phyloP scores from a whole-genome alignment of 1,140 invertebrate genomes.

The Lasioglossum baleicum region DNA sequence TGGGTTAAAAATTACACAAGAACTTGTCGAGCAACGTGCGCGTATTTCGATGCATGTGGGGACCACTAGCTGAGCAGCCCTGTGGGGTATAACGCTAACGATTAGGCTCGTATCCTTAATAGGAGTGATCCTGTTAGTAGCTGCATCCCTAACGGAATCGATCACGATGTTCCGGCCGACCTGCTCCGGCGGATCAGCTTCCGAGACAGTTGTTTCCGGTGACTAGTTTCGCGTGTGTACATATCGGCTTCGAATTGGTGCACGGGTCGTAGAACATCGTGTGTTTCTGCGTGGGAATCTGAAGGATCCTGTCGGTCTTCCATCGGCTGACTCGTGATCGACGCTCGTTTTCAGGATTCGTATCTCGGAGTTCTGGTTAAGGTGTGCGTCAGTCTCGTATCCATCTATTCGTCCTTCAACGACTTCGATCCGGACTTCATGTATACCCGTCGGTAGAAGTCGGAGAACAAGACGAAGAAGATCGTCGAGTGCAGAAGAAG shows the following conservation, averaged over 20 bases:
- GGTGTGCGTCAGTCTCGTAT: neutral
- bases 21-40: no score
- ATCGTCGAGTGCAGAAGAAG: conserved; percentile 92
- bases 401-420: conserved; percentile 71
- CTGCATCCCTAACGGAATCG: conserved; percentile 10
- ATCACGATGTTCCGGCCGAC: conserved; percentile 1
- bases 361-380: neutral
- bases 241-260: neutral
- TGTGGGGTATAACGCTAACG: conserved; percentile 23
- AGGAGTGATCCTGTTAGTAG: no score
- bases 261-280: neutral
- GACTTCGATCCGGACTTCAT: conserved; percentile 74
- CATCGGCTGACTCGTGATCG: neutral
- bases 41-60: no score
- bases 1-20: no score
- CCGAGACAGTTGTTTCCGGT: neutral
- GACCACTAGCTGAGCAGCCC: conserved; percentile 29
- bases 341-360: no score
- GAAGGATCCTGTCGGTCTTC: no score
- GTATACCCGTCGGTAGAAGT: conserved; percentile 95
- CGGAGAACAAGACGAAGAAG: conserved; percentile 93
- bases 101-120: neutral
- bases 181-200: neutral
- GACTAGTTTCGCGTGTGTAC: neutral
- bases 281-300: no score